Evolutionary conservation across 2,888 invertebrate species (phyloP), one percentile per base, ranked within the genome.

Genomic region (Trimorus sp.): DNA sequence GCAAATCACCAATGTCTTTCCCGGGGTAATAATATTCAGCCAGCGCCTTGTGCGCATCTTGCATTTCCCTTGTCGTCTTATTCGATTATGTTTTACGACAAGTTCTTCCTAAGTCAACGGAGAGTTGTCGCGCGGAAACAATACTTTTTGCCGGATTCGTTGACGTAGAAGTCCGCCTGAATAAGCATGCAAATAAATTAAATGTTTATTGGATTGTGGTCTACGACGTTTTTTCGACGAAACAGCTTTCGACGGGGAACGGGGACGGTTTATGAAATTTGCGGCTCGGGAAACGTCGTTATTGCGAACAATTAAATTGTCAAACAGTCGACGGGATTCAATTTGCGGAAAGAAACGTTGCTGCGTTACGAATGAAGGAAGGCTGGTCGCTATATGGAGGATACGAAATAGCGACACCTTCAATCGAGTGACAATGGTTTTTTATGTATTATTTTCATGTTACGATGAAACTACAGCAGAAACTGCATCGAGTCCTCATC

Each of bases 11-110:
- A 49, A 63, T 73, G 62, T 66, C 75, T 66, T 76, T 65, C 62
- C 40, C 15, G 66, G 56, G 65, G 66, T 75, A 78, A 78, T 82
- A 82, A 79, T 76, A 63, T 83, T 82, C 73, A 11, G 16, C 70
- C 71, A 68, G 53, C 77, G 68, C 58, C 56, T 42, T 49, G 70
- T 73, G 58, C 73, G 63, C 58, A 69, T 36, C 58, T 40, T 37
- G 54, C 63, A 6, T 15, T 36, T 51, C 58, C 16, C 58, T 68
- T 51, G 49, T 60, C 58, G 70, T 77, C 76, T 77, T 63, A 77
- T 75, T 77, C 59, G 38, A 76, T 80, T 80, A 80, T 75, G 69
- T 70, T 74, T 63, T 48, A 65, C 40, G 65, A 54, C 16, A 45
- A 53, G 14, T 74, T 68, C 53, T 74, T 58, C 54, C 40, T 59